Conservation (phyloP, 2,888 invertebrate species). For the Anticlea derivata region DNA sequence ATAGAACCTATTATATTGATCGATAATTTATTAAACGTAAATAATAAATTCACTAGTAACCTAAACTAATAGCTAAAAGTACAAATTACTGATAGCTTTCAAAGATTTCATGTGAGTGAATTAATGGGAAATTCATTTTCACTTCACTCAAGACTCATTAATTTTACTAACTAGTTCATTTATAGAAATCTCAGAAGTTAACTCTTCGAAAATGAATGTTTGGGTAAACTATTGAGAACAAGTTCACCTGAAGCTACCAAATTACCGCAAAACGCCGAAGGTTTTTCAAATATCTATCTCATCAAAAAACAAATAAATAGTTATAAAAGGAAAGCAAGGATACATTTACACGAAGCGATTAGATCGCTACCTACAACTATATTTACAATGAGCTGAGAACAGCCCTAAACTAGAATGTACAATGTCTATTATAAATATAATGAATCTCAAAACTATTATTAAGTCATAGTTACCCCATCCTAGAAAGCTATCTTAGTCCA, state of each 20-base stretch:
- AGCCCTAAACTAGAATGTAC: conserved; percentile 54
- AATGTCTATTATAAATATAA: conserved; percentile 57
- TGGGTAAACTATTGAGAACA: too few relatives aligned
- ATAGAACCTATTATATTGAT: conserved; percentile 32
- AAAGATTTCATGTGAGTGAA: too few relatives aligned
- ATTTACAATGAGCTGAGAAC: conserved; percentile 72
- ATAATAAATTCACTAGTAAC: conserved; percentile 53
- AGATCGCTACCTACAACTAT: conserved; percentile 66
- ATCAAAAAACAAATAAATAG: conserved; percentile 63
- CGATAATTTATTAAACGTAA: conserved; percentile 39
- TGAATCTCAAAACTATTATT: conserved; percentile 56
- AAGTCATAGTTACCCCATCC: conserved; percentile 39
- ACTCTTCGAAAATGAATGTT: too few relatives aligned
- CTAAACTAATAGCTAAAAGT: conserved; percentile 54
- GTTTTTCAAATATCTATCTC: conserved; percentile 60
- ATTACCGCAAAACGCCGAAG: conserved; percentile 43
- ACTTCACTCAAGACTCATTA: too few relatives aligned
- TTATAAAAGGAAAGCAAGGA: conserved; percentile 52
- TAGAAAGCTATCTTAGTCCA: background rate
- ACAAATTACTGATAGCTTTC: conserved; percentile 20
- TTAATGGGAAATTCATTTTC: too few relatives aligned
- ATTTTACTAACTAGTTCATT: too few relatives aligned
- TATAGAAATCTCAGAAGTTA: too few relatives aligned
- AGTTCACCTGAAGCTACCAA: conserved; percentile 17
- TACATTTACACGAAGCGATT: conserved; percentile 49